Conservation (phyloP, 2,888 invertebrate species). For the Euproctis similis region DNA sequence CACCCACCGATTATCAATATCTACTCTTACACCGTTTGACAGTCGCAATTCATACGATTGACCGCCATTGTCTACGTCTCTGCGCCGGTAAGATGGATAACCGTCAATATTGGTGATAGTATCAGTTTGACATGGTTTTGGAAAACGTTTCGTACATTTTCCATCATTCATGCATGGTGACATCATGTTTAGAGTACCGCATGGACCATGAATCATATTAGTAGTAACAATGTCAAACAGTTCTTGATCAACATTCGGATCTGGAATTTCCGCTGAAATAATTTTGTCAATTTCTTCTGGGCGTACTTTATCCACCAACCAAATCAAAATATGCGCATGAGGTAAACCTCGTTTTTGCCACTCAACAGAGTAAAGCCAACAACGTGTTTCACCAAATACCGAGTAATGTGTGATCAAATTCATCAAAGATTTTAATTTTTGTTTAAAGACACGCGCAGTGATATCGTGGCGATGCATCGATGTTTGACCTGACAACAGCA, state of each 20-base stretch:
- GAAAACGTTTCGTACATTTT: background rate
- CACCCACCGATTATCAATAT: constrained; percentile 7
- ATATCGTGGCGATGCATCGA: constrained; percentile 6
- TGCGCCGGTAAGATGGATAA: constrained; percentile 5
- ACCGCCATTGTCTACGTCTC: background rate
- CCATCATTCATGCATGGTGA: too few species aligned
- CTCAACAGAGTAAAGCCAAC: constrained; percentile 7
- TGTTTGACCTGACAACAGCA: constrained; percentile 4
- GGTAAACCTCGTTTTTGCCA: too few species aligned
- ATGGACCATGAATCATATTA: too few species aligned
- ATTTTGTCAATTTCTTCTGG: constrained; percentile 29
- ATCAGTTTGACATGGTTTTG: background rate
- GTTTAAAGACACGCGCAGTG: constrained; percentile 7
- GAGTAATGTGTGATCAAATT: background rate
- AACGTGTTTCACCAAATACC: constrained; percentile 5
- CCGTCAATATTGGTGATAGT: background rate
- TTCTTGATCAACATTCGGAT: constrained; percentile 1
- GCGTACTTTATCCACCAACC: constrained; percentile 19
- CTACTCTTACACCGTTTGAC: background rate
- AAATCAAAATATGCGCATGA: constrained; percentile 21
- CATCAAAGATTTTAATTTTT: constrained; percentile 6
- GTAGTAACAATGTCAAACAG: constrained; percentile 5
- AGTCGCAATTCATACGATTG: background rate
- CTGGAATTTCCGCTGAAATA: constrained; percentile 19
- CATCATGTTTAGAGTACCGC: constrained; percentile 4